Evolutionary conservation across 2,888 invertebrate species (phyloP).

Genomic region (Galerucella nymphaeae): DNA sequence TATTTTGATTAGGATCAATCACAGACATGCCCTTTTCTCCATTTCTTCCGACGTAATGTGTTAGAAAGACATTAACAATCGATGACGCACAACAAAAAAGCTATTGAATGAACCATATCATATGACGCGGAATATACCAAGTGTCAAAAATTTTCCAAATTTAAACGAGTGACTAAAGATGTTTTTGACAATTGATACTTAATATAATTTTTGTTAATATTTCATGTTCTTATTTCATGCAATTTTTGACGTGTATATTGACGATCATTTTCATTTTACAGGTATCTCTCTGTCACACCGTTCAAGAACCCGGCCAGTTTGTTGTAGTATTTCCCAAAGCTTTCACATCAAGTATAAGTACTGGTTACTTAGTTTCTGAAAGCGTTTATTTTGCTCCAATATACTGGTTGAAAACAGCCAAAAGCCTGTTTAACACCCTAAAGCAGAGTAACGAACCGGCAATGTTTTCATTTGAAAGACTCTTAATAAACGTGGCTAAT

Average conservation of each 20-base stretch:
- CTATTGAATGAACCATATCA: too few species aligned
- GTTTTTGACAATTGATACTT: too few species aligned
- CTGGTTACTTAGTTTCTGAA: slow-evolving; percentile 90
- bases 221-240: too few species aligned
- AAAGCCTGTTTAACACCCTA: slow-evolving; percentile 80
- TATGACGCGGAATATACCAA: too few species aligned
- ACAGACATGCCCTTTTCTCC: too few species aligned
- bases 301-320: slow-evolving; percentile 89
- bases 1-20: too few species aligned
- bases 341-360: slow-evolving; percentile 88
- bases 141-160: too few species aligned
- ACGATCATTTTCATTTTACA: neutral
- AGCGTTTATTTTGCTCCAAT: slow-evolving; percentile 91
- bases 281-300: slow-evolving; percentile 81
- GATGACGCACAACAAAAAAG: too few species aligned
- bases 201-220: too few species aligned
- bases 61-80: too few species aligned
- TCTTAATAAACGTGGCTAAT: slow-evolving; percentile 79
- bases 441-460: slow-evolving; percentile 88
- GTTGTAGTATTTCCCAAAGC: slow-evolving; percentile 90
- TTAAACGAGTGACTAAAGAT: too few species aligned
- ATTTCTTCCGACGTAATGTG: too few species aligned
- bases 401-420: slow-evolving; percentile 80
- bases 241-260: neutral
- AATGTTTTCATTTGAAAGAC: slow-evolving; percentile 87